Evolutionary conservation across 2,113 vertebrate genomes (phyloP).

Genomic region (Micromys minutus): DNA sequence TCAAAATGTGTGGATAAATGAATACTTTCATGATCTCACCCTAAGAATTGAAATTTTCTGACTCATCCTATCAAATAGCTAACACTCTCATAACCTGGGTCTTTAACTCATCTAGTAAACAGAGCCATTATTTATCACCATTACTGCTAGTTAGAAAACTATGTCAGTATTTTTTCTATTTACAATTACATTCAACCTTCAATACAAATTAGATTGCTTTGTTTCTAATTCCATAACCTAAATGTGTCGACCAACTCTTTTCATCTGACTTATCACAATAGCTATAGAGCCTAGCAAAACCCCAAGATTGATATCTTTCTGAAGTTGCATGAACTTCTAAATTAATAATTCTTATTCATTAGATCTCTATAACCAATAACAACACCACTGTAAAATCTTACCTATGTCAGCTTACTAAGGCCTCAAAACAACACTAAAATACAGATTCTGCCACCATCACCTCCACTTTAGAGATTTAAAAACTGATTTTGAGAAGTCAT

Average conservation of each 20-base stretch:
- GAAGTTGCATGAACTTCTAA: background rate
- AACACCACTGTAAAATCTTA: background rate
- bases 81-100: slow-evolving; percentile 14
- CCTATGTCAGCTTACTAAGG: background rate
- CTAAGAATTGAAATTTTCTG: slow-evolving; percentile 27
- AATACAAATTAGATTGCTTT: background rate
- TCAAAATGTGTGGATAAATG: background rate
- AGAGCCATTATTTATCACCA: slow-evolving; percentile 43
- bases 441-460: background rate
- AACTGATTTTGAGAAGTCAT: background rate
- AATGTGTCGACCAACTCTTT: background rate
- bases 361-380: background rate
- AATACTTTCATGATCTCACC: background rate
- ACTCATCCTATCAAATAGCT: slow-evolving; percentile 56
- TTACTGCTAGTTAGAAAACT: slow-evolving; percentile 50
- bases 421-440: background rate
- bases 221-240: background rate
- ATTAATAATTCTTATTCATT: slow-evolving; percentile 1
- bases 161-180: background rate
- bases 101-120: slow-evolving; percentile 20
- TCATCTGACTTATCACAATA: background rate
- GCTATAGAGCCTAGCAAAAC: background rate
- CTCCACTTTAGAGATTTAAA: slow-evolving; percentile 18
- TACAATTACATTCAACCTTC: background rate
- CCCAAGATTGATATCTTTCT: background rate